These are phyloP conservation scores for Melanotaenia duboulayi DNA, from an alignment of 2,113 vertebrate species.

Conservation along the genomic window DNA sequence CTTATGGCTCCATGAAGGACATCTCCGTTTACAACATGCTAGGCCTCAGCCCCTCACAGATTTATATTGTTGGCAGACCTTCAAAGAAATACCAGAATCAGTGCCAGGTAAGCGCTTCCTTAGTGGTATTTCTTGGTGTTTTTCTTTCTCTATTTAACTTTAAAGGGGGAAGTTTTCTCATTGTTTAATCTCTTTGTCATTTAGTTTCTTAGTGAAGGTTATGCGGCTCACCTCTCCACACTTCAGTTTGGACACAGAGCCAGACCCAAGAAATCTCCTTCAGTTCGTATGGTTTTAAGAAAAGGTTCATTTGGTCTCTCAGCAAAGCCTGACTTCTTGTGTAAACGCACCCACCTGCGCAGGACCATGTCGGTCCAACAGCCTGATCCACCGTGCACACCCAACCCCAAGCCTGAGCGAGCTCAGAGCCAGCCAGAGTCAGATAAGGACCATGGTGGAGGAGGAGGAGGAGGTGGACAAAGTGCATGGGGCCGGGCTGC, in stretches of 20 bases:
- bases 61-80: conserved; percentile 96
- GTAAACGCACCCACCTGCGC: conserved; percentile 94
- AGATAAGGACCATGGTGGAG: conserved; percentile 90
- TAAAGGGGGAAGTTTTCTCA: background rate
- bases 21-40: conserved; percentile 98
- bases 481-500: conserved; percentile 88
- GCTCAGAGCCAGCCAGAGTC: conserved; percentile 98
- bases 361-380: conserved; percentile 98
- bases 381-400: conserved; percentile 88
- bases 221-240: conserved; percentile 92
- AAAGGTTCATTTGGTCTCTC: conserved; percentile 97
- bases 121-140: background rate
- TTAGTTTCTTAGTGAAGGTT: conserved; percentile 96
- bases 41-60: conserved; percentile 91
- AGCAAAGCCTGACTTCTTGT: conserved; percentile 94
- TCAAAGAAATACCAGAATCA: conserved; percentile 98
- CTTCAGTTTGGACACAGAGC: conserved; percentile 93
- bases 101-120: conserved; percentile 86
- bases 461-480: conserved; percentile 62
- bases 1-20: conserved; percentile 98
- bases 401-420: conserved; percentile 94
- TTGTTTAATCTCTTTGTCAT: conserved; percentile 12
- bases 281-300: conserved; percentile 92
- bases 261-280: conserved; percentile 93
- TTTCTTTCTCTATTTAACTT: background rate